Base-by-base conservation (phyloP, 2,888 invertebrate species). In the Scaptomyza parva region DNA sequence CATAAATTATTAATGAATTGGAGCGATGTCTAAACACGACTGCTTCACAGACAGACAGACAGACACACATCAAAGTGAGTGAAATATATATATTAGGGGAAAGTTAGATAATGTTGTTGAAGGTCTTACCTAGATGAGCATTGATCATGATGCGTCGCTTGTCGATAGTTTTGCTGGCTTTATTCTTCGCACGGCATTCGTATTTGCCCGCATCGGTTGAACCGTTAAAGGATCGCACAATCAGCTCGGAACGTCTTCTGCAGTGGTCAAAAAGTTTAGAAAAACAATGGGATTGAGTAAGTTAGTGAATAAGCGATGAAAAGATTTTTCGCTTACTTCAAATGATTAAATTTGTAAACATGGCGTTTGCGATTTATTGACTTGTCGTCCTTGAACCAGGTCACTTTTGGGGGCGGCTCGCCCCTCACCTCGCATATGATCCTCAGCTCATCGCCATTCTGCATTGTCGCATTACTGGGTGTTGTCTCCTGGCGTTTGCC, bases 221-320 rank as follows among this genome's bases (percentile, higher is more conserved):
- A 86, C 93, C 93, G 89, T 94, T 94, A 88, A 95, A 95, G 90
- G 95, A 94, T 90, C 94, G 94, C 93, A 97, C 95, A 91, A 95
- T 94, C 92, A 97, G 93, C 92, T 95, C 95, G 93, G 96, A 96
- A 94, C 95, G 95, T 93, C 95, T 95, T 93, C 96, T 97, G 93
- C 41, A 92, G 22, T 93, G 84, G 9, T 11, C 26, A 47, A 22
- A 45, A 24, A 22, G 9, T 3, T 35, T 22, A 22, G 6, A 78
- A 0, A 28, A 18, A 62, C 65, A 76, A 91, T 92, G 2, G 33
- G 9, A 26, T 24, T 26, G 6, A 35, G n/a, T 35, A 17, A 39
- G 17, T 18, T 11, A 24, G 5, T 30, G 1, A 30, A 30, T 30
- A 11, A 30, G 30, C 3, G 30, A 12, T 20, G 11, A 3, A 2